Evolutionary conservation across 2,113 vertebrate genomes (phyloP).

Genomic region (Zosterops japonicus): DNA sequence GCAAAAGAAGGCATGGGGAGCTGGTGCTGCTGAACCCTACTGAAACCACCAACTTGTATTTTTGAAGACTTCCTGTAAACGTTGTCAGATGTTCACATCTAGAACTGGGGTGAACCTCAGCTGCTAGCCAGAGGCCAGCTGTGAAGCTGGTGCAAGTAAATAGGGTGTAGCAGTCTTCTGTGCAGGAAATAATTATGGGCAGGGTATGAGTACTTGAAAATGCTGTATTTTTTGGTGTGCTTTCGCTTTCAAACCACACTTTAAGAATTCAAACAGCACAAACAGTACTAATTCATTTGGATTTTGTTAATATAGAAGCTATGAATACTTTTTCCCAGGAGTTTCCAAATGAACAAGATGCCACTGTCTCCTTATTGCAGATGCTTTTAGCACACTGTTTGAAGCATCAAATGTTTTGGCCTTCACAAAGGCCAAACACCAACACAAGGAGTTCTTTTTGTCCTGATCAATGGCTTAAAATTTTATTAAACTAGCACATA

Average conservation of each 20-base stretch:
- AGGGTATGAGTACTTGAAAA: not conserved
- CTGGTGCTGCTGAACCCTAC: not conserved
- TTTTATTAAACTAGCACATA: not conserved
- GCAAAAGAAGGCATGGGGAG: not conserved
- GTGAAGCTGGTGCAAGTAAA: not conserved
- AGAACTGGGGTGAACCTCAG: not conserved
- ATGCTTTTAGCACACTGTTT: not conserved
- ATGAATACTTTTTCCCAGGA: not conserved
- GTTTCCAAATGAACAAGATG: not conserved
- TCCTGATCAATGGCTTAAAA: not conserved
- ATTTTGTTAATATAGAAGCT: not conserved
- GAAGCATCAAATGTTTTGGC: not conserved
- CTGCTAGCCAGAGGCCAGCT: not conserved
- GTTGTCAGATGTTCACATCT: not conserved
- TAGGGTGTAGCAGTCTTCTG: not conserved
- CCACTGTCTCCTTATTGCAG: not conserved
- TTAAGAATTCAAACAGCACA: not conserved
- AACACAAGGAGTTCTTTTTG: not conserved
- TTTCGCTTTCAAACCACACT: not conserved
- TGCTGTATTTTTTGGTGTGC: not conserved
- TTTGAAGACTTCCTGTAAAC: not conserved
- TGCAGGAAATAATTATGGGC: not conserved
- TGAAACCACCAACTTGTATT: not conserved
- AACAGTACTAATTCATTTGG: not conserved
- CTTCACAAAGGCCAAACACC: not conserved